Evolutionary conservation across 2,797 vertebrate genomes (phyloP).

Genomic region (Phyllotis vaccarum): DNA sequence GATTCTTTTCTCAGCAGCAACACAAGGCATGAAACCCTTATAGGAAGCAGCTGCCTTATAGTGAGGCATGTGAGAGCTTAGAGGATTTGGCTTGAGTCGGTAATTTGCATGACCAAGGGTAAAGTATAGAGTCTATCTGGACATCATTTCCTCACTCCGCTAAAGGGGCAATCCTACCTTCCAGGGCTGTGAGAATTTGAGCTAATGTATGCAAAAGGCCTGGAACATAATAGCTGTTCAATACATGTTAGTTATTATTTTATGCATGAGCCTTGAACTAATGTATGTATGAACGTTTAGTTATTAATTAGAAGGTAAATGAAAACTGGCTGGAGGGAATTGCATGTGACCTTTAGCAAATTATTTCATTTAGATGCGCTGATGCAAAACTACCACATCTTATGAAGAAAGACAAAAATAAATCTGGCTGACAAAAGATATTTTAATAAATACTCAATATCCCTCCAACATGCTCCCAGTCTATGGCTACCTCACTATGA

Average conservation of each 20-base stretch:
- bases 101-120: conserved; percentile 58
- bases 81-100: neutral
- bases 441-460: conserved; percentile 81
- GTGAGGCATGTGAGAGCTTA: neutral
- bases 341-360: conserved; percentile 82
- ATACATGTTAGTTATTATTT: conserved; percentile 74
- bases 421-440: conserved; percentile 77
- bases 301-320: conserved; percentile 84
- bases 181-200: conserved; percentile 57
- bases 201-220: conserved; percentile 66
- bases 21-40: neutral
- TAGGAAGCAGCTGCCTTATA: conserved; percentile 9
- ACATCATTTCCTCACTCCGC: conserved; percentile 51
- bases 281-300: conserved; percentile 77
- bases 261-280: conserved; percentile 72
- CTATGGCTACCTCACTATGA: neutral
- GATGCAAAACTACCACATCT: conserved; percentile 80
- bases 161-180: conserved; percentile 47
- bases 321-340: conserved; percentile 82
- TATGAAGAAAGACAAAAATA: conserved; percentile 77
- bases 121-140: conserved; percentile 49
- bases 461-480: conserved; percentile 12
- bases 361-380: conserved; percentile 79
- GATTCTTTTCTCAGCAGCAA: neutral
- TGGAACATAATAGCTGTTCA: conserved; percentile 78